phyloP scores from a whole-genome alignment of 2,113 vertebrate genomes.

The Gallinago undulata region DNA sequence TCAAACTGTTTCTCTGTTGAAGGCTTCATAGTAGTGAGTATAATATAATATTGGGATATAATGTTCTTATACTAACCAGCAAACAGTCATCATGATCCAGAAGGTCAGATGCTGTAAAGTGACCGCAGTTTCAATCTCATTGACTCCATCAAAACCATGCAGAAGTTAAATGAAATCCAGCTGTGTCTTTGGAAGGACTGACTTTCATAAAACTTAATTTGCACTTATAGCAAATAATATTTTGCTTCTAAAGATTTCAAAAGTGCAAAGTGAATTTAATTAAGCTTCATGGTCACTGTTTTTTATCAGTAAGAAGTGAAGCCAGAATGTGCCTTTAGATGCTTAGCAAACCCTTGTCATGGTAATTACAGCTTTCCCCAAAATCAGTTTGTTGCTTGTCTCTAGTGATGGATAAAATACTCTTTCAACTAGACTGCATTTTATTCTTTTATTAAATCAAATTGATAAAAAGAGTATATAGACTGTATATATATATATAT shows the following conservation, averaged over 20 bases:
- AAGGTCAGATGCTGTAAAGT: not conserved
- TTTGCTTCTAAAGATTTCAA: not conserved
- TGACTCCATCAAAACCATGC: not conserved
- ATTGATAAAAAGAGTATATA: not conserved
- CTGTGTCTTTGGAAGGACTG: not conserved
- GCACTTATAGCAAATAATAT: not conserved
- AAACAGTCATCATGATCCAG: not conserved
- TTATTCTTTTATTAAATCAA: not conserved
- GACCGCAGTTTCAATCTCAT: not conserved
- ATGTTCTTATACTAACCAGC: not conserved
- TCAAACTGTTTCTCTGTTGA: not conserved
- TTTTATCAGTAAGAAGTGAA: not conserved
- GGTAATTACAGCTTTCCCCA: not conserved
- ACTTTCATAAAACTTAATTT: constrained; percentile 34
- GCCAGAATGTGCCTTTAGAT: not conserved
- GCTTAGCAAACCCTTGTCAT: not conserved
- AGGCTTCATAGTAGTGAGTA: not conserved
- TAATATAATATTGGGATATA: not conserved
- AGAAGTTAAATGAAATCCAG: constrained; percentile 29
- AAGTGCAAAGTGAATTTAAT: not conserved
- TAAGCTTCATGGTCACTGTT: not conserved
- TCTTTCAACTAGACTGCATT: not conserved
- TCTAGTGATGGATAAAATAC: not conserved
- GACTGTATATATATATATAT: not conserved
- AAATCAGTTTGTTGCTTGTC: not conserved